Evolutionary conservation across 2,888 invertebrate genomes (phyloP), one percentile per base, ranked within the genome.

Genomic region (Artemia sp.): DNA sequence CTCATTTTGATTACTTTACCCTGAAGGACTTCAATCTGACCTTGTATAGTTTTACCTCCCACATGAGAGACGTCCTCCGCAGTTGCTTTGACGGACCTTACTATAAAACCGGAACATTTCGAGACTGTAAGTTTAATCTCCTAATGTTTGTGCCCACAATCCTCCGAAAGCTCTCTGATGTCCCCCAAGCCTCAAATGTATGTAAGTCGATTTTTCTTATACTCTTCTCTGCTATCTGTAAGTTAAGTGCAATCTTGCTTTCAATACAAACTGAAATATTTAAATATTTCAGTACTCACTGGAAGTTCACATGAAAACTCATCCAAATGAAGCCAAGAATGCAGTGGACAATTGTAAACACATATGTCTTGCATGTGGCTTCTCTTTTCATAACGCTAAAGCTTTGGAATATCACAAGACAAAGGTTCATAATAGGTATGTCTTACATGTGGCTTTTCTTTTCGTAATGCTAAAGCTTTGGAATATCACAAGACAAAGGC

Each of bases 341-440:
- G 64, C 38, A 19, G 12, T 77, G 73, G 68, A 68, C 73, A 68
- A 73, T 73, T 52, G 78, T 77, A n/a, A 85, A 85, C 75, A 67
- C 51, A 50, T 14, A 51, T 70, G 70, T 38, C 80, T 82, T 70
- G 79, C 80, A 68, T 85, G 85, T 74, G 78, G 80, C 73, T 83
- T 83, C 11, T 77, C 81, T 70, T 85, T 85, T 76, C 82, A 80
- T 74, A 77, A 81, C 52, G 77, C 80, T 6, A 79, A 81, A 66
- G 85, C 85, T 0, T 81, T 84, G 76, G 76, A 82, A 70, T 84
- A 85, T 75, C 85, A 85, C 74, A 81, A 77, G 72, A 79, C 79
- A 71, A 80, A 80, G 10, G 78, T 79, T 69, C 81, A 81, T 73
- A 80, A 80, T 74, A 78, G 80, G 80, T 80, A 75, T 68, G 52